Evolutionary conservation across 2,113 vertebrate species (phyloP), one percentile per base, ranked within the genome.

Genomic region (Sturnus vulgaris): DNA sequence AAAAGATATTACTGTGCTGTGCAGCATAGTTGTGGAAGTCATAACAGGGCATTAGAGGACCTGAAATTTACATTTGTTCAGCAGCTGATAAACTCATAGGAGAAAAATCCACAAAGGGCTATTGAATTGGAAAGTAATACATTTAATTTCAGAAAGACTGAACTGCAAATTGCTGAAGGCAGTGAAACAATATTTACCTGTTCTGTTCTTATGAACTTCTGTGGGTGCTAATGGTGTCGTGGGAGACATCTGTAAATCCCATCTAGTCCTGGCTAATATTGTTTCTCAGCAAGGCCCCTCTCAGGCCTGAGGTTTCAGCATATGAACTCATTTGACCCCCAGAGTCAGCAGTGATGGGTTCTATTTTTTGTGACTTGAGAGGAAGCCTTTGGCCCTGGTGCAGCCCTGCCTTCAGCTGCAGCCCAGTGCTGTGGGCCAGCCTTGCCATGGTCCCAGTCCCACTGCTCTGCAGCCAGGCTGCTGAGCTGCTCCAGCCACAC

Each of bases 151-250:
- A 19, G 86, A 61, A 82, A 53, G 37, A 46, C 28, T 60, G 53
- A 90, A n/a, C 23, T 50, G 35, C 14, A 85, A 79, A 79, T 33
- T 76, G 42, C 42, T 81, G 63, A 90, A 46, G 28, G 13, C 31
- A 63, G 21, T 68, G 30, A 50, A 17, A 69, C 9, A 53, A 10
- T 39, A 69, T 81, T 59, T 80, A 7, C 12, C 83, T 60, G 14
- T 42, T 71, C 31, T 15, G 8, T 30, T 83, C 23, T 70, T 57
- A 35, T 2, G 11, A 81, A 65, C 5, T 81, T 80, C 59, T 63
- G 25, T 42, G n/a, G 39, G 15, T 30, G 50, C 18, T 69, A 23
- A 42, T 2, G n/a, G 13, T 50, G 8, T 30, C 1, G 0, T 5
- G 14, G 33, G 27, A 44, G 44, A 65, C 35, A 63, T 10, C 12